Evolutionary conservation across 1,140 invertebrate genomes (phyloP).

Genomic region (Drosophila malerkotliana): DNA sequence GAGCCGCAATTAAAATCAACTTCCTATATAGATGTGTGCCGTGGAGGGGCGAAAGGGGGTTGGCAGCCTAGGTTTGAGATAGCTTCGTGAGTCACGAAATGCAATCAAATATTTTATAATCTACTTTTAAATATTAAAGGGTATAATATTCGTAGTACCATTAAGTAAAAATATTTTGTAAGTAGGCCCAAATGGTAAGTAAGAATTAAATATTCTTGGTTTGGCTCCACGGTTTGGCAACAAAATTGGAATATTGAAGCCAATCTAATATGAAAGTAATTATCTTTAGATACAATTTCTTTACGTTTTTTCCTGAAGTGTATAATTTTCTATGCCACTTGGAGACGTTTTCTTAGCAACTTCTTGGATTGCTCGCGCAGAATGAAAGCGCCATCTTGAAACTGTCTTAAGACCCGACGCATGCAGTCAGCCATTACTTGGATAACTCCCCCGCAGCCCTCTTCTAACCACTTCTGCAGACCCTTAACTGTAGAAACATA

Average conservation of each 20-base stretch:
- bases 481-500: neutral
- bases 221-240: no score
- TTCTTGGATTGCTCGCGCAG: neutral
- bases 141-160: no score
- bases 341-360: neutral
- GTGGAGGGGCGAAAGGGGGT: neutral
- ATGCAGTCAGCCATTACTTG: constrained; percentile 79
- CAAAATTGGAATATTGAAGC: no score
- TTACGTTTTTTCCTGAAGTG: neutral
- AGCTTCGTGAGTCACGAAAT: constrained; percentile 24
- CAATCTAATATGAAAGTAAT: no score
- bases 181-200: no score
- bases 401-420: constrained; percentile 63
- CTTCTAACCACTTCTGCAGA: neutral
- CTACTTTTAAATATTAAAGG: no score
- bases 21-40: constrained; percentile 25
- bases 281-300: neutral
- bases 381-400: constrained; percentile 66
- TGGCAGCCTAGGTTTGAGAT: constrained; percentile 11
- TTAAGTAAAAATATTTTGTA: no score
- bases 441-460: constrained; percentile 33
- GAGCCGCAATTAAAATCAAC: constrained; percentile 82
- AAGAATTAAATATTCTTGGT: no score
- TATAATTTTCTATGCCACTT: neutral
- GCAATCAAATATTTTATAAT: no score